These are phyloP conservation scores for Leptopilina clavipes DNA, from an alignment of 1,140 invertebrate species.

Conservation along the genomic window DNA sequence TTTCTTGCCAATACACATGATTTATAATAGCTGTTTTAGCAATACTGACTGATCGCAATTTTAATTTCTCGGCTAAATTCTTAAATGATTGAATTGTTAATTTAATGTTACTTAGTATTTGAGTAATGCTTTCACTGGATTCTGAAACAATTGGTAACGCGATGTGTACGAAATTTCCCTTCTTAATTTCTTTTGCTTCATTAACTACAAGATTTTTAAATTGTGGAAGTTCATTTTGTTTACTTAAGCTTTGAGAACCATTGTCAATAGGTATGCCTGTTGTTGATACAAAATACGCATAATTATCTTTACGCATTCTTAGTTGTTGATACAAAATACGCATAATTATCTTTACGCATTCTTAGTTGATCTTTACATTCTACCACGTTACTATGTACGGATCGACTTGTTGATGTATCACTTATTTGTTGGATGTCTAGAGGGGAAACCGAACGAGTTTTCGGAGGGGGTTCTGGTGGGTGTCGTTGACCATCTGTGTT, in stretches of 20 bases:
- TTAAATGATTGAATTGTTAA: background rate
- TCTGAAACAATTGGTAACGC: background rate
- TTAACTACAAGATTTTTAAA: background rate
- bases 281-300: background rate
- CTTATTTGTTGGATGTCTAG: too few relatives aligned
- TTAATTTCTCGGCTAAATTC: background rate
- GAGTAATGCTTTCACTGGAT: background rate
- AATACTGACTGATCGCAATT: background rate
- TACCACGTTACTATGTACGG: background rate
- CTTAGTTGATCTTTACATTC: background rate
- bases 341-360: too few relatives aligned
- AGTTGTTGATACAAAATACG: background rate
- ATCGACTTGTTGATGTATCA: too few relatives aligned
- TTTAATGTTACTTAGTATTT: background rate
- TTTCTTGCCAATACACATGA: background rate
- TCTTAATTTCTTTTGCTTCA: constrained; percentile 4
- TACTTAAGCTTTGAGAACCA: background rate
- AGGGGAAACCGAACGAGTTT: too few relatives aligned
- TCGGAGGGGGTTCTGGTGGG: too few relatives aligned
- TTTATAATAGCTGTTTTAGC: background rate
- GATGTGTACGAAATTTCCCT: background rate
- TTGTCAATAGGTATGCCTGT: background rate
- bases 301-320: constrained; percentile 1
- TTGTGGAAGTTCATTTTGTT: background rate
- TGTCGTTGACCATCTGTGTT: too few relatives aligned